phyloP scores from a whole-genome alignment of 2,113 vertebrate species.

The Verasper variegatus region DNA sequence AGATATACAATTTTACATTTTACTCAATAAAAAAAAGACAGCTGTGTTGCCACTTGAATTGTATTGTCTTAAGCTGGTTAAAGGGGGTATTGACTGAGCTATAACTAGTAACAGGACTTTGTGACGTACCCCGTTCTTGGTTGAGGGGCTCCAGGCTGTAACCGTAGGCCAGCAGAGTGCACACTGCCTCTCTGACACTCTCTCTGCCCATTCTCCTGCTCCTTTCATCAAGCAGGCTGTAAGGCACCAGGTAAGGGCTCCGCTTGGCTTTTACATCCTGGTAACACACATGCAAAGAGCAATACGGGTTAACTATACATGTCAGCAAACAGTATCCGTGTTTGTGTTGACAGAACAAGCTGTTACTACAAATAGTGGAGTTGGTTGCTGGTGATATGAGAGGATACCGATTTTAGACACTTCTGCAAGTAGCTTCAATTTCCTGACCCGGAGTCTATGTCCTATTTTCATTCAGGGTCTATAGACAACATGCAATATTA shows the following conservation, averaged over 20 bases:
- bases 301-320: background rate
- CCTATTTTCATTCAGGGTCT: too few relatives aligned
- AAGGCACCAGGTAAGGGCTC: slow-evolving; percentile 92
- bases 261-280: slow-evolving; percentile 92
- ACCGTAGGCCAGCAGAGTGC: slow-evolving; percentile 89
- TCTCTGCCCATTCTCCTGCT: slow-evolving; percentile 87
- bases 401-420: too few relatives aligned
- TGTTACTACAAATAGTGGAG: too few relatives aligned
- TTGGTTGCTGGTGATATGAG: too few relatives aligned
- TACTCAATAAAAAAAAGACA: too few relatives aligned
- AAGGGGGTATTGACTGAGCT: too few relatives aligned
- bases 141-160: slow-evolving; percentile 91
- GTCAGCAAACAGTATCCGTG: background rate
- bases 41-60: too few relatives aligned
- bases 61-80: too few relatives aligned
- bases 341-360: background rate
- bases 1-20: too few relatives aligned
- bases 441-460: too few relatives aligned
- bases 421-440: too few relatives aligned
- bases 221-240: slow-evolving; percentile 89
- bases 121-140: slow-evolving; percentile 86
- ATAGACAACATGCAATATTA: background rate
- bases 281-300: slow-evolving; percentile 12
- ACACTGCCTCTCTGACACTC: slow-evolving; percentile 87
- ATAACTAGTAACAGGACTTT: slow-evolving; percentile 3